Base-by-base conservation (phyloP, 1,140 invertebrate genomes). In the Drosophila sp. region DNA sequence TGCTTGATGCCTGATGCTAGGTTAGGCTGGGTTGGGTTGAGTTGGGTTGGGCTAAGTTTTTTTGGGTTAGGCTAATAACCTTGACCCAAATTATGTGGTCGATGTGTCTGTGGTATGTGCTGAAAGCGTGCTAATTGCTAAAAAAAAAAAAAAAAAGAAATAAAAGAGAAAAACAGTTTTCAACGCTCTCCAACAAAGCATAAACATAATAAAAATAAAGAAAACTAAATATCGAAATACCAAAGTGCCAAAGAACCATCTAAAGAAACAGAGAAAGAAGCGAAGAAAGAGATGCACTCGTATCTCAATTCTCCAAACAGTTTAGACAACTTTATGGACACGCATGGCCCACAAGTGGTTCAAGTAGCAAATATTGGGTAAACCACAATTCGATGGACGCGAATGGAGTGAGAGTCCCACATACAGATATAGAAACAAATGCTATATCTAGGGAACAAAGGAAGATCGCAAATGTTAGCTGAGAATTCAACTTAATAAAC, bases 71-170 rank as follows among this genome's bases (percentile, higher is more conserved):
- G 57, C 82, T 40, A 70, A 46, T 83, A 79, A 87, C 82, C 82
- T 87, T 87, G 82, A 89, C 82, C 83, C 83, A 76, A 71, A 80
- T 72, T 54, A 7, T 40, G 16, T 11, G 21, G 45, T 59, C 29
- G 45, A 16, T 40, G 9, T 32, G 14, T 16, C 4, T 62, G 59
- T 72, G 72, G 78, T 72, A 74, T 81, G 79, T 58, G 25, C 75
- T 63, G 76, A 84, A 84, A 87, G 82, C 75, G 81, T 87, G 83
- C 82, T 87, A 87, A 87, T 87, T 87, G 83, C 81, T 45, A 63
- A 66, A 57, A 65, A 56, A 13, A 18, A 46, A 43, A n/a, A n/a
- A n/a, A 63, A 66, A 57, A 65, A 56, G 9, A 18, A 46, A 43
- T n/a, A n/a, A n/a, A n/a, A n/a, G n/a, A n/a, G 25, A 41, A 25